These are phyloP conservation scores for Trachops cirrhosus DNA, from an alignment of 2,797 vertebrate genomes.

Conservation along the genomic window DNA sequence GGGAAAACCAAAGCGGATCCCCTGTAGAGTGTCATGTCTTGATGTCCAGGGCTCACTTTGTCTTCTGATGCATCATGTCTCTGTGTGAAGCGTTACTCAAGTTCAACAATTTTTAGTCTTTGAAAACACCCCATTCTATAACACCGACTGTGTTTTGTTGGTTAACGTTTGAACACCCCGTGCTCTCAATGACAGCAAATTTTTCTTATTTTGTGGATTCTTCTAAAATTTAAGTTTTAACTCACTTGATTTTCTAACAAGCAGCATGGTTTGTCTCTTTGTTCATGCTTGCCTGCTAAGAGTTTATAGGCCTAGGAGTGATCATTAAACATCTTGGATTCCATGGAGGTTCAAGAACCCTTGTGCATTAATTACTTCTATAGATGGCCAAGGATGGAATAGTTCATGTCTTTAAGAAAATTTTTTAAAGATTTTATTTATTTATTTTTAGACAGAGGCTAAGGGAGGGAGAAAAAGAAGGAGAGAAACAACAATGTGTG, in stretches of 20 bases:
- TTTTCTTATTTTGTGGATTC: background rate
- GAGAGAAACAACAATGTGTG: too few species aligned
- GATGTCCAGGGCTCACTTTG: background rate
- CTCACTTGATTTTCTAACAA: background rate
- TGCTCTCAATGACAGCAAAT: background rate
- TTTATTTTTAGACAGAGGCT: too few species aligned
- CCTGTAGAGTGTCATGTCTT: background rate
- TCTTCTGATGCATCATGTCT: background rate
- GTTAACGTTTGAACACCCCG: background rate
- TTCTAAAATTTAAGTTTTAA: constrained; percentile 11
- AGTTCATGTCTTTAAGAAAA: background rate
- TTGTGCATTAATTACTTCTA: background rate
- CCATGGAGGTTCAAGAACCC: background rate
- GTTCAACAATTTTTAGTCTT: background rate
- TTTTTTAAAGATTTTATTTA: too few species aligned
- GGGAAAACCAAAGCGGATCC: background rate
- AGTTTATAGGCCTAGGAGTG: background rate
- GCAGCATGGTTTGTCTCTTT: background rate
- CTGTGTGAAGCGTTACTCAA: background rate
- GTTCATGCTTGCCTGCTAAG: background rate
- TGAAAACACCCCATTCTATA: background rate
- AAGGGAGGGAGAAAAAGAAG: too few species aligned
- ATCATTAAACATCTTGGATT: background rate
- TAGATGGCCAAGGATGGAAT: background rate
- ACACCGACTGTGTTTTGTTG: background rate